phyloP scores from a whole-genome alignment of 1,140 invertebrate species.

The Holcopasites calliopsidis region DNA sequence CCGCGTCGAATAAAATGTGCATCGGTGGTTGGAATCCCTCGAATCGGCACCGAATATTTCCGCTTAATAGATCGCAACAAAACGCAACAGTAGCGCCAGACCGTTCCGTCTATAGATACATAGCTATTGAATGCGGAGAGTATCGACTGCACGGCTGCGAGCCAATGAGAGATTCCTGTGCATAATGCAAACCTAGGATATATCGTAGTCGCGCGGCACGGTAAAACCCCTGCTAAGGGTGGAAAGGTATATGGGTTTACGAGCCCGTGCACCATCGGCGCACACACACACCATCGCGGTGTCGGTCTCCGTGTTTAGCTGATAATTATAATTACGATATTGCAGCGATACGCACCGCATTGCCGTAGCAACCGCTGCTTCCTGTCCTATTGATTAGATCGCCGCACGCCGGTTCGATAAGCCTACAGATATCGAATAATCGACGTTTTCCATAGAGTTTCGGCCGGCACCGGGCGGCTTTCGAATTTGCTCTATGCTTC shows the following conservation, averaged over 20 bases:
- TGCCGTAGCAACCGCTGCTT: constrained; percentile 50
- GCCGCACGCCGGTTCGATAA: constrained; percentile 43
- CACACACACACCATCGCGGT: not conserved
- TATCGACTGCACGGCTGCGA: constrained; percentile 63
- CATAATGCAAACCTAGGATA: constrained; percentile 69
- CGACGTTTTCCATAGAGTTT: constrained; percentile 38
- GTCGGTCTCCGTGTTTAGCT: constrained; percentile 59
- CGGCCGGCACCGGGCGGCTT: not conserved
- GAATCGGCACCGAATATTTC: constrained; percentile 62
- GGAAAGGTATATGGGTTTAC: constrained; percentile 10
- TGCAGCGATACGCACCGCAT: constrained; percentile 45
- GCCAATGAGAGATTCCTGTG: constrained; percentile 68
- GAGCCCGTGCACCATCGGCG: constrained; percentile 4
- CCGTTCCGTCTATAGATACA: constrained; percentile 53
- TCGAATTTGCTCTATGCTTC: constrained; percentile 8
- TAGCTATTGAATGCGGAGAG: constrained; percentile 66
- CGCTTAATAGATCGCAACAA: constrained; percentile 68
- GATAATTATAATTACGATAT: constrained; percentile 68
- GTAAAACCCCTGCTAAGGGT: constrained; percentile 43
- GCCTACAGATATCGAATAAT: constrained; percentile 53
- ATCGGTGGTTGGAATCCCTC: not conserved
- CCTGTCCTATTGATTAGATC: constrained; percentile 64
- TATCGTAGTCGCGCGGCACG: constrained; percentile 61
- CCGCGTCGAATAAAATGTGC: constrained; percentile 6
- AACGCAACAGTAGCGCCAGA: constrained; percentile 46